Evolutionary conservation across 37 sponge, comb jelly and placozoan genomes (phyloP), one percentile per base, ranked within the genome.

Genomic region (Chondrilla cf. caribensis): DNA sequence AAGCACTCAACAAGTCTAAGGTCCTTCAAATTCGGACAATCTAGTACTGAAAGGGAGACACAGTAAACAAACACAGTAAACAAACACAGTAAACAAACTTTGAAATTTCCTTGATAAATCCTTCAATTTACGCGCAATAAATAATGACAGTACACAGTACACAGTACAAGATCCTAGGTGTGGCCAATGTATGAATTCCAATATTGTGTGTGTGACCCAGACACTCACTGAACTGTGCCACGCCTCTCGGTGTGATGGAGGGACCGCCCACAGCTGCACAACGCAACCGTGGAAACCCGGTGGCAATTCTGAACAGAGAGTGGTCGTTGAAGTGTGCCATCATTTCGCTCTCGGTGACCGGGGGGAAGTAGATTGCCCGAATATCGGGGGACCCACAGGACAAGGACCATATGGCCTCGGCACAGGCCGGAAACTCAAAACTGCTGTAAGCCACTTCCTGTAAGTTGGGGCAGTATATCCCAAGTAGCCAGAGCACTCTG

Each of bases 361-460:
- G 76, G 25, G 76, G 76, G 42, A 73, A 73, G 76, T 39, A 39
- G 25, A 73, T 41, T 17, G 76, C 44, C 15, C 44, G 76, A 43
- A 73, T 73, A 21, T 73, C 22, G 6, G 76, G 76, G 24, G 44
- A 18, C 2, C 76, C 76, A 42, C 76, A 73, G 44, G 76, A 73
- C 9, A 73, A 43, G 8, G 44, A 73, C 76, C 76, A 73, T 0
- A 73, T 73, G 44, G 76, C 76, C 43, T 73, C 76, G 24, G 76
- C 24, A 1, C 38, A 36, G 18, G 44, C 43, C 1, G 76, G 76
- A 6, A 73, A 73, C 41, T 73, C 76, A 41, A 6, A 2, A 24
- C 76, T 73, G 42, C 76, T 73, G 76, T 73, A 73, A 43, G 76
- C 76, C 41, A 73, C 18, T 43, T 73, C 76, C 19, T 43, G 44